Evolutionary conservation across 2,888 invertebrate species (phyloP), one percentile per base, ranked within the genome.

Genomic region (Amiota minor): DNA sequence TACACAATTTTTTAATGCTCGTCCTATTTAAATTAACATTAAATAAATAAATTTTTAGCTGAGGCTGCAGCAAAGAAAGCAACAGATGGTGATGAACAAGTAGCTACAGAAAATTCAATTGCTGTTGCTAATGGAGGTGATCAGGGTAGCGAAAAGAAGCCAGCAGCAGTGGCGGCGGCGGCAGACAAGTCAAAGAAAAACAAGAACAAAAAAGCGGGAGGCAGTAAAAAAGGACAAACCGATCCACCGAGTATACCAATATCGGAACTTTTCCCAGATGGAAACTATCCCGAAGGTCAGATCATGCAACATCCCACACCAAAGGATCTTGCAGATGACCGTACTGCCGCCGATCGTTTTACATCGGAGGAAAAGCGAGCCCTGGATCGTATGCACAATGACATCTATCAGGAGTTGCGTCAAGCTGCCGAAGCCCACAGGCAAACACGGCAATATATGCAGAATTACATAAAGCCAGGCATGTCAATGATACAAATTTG

Each of bases 401-500:
- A 98, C 83, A 95, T 97, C 85, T 99, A 98, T 88, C 96, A 81
- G 68, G 83, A 83, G 90, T 94, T 98, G 71, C 93, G 99, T 75
- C 94, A 96, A 81, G 99, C 99, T 20, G 99, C 99, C 11, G 99
- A 99, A 89, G 98, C 98, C 62, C 99, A 99, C 89, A 93, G 99
- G 90, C 97, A 97, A 94, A 96, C 90, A 2, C 87, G 90, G 56
- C 89, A 89, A 74, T 89, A 90, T 78, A 98, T 99, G 89, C 95
- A 95, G 87, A 93, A 94, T 72, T 98, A 95, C 93, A 96, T 99
- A 61, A 98, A 98, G 90, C 98, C 99, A 0, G 99, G 99, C 72
- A 98, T 99, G 98, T 96, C 95, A 0, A 99, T 99, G 98, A 98
- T 98, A 83, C 94, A 99, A 89, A 99, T 99, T 80, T 98, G 98